Evolutionary conservation across 2,888 invertebrate species (phyloP).

Genomic region (Aphidius colemani): DNA sequence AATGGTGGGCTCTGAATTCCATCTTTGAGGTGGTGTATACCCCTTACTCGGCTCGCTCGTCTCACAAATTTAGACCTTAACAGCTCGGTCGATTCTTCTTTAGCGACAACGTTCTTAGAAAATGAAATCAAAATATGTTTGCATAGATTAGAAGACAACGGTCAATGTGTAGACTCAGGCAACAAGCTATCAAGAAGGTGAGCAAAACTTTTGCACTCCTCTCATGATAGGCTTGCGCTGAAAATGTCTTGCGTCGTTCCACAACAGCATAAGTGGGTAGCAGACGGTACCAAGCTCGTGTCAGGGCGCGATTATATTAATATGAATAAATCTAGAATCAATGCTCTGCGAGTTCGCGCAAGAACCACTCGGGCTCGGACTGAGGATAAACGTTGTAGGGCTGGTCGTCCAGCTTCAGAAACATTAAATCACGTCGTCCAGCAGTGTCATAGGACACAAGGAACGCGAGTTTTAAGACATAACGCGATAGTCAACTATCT

Average conservation of each 20-base stretch:
- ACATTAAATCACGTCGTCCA: constrained; percentile 45
- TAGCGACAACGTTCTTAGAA: constrained; percentile 24
- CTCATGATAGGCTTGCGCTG: background rate
- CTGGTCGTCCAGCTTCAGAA: background rate
- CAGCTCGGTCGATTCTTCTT: too few relatives aligned
- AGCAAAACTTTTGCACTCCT: background rate
- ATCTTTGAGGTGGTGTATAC: constrained; percentile 24
- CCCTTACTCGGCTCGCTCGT: background rate
- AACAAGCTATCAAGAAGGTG: too few relatives aligned
- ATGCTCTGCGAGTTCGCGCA: constrained; percentile 45
- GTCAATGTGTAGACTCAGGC: too few relatives aligned
- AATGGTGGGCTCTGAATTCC: constrained; percentile 25
- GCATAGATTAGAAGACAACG: constrained; percentile 37
- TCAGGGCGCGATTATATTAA: constrained; percentile 49
- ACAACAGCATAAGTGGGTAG: background rate
- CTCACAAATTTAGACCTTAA: background rate
- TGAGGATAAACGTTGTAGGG: constrained; percentile 31
- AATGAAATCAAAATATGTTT: constrained; percentile 48
- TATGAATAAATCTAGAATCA: constrained; percentile 44
- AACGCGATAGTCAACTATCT: constrained; percentile 31
- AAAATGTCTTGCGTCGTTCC: background rate
- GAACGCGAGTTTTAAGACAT: constrained; percentile 46
- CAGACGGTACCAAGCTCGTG: background rate
- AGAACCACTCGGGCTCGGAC: constrained; percentile 43
- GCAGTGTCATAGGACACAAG: constrained; percentile 47